Base-by-base conservation (phyloP, 2,888 invertebrate species). In the Lamellibrachia columna region DNA sequence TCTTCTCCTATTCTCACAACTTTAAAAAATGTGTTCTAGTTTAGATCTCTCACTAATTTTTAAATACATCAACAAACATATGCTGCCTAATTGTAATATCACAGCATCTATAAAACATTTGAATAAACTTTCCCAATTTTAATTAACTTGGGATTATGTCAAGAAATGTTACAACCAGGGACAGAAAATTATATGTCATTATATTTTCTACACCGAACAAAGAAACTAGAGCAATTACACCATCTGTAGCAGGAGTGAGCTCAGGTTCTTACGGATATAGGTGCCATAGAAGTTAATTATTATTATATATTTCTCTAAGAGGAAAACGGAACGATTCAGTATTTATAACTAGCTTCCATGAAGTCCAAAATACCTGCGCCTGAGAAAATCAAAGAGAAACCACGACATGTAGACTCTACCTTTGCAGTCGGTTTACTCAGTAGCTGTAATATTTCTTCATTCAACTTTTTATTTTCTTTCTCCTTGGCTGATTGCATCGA, bases 341-440 rank as follows among this genome's bases (percentile, higher is more conserved):
- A 55, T 28, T 91, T 8, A 93, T 92, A 40, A 93, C 22, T 15
- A 60, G 15, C 22, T 75, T 11, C 40, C 40, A 40, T 40, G 40
- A 40, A 40, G 40, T 40, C 40, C 40, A 40, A 40, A 40, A 0
- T 75, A 22, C 2, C 4, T 22, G n/a, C n/a, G 22, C 22, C 15
- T 75, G n/a, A 22, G 22, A 75, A 22, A 75, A 75, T 22, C 0
- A 75, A 75, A 75, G 22, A 75, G 15, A 60, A 40, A 60, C 22
- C 2, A 4, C 6, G 75, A 75, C 15, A 22, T 22, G 6, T 15
- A 55, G 91, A 2, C n/a, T 75, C 90, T 93, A 95, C 99, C 96
- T 99, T 99, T 0, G 99, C 99, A 0, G 99, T 99, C 9, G 99
- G 99, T 96, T 98, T 98, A 95, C 98, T 99, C 0, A 99, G 97